Base-by-base conservation (phyloP, 2,113 vertebrate genomes). In the Panthera uncia region DNA sequence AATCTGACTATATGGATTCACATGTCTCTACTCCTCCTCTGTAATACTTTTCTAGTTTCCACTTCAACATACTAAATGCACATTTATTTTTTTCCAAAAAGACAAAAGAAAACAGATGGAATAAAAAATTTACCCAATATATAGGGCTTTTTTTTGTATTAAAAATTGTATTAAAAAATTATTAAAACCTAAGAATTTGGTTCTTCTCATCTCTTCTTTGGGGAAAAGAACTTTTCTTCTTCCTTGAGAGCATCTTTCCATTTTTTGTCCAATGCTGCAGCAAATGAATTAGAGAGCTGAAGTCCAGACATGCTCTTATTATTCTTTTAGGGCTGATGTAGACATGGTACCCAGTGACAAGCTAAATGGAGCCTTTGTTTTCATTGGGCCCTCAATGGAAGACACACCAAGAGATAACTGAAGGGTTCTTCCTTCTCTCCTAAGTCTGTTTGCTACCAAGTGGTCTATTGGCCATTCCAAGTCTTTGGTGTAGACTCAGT, bases 381-480 rank as follows among this genome's bases (percentile, higher is more conserved):
- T 14, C n/a, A 16, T 8, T 52, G 71, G 85, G 27, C 16, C 12
- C 6, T 89, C 81, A 27, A 2, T 63, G 78, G 61, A 92, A 92
- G 95, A 78, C 1, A 31, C 50, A 88, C 57, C 50, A 57, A 86
- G 41, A 95, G 95, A 97, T 94, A 97, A 94, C 73, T 1, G 50
- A 94, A 79, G 55, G 63, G 48, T 25, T 96, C 96, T 93, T 97
- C 96, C 78, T 93, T 87, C 76, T 66, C 63, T 85, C 73, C 73
- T 91, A 74, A 95, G 55, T 83, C 91, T 96, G 78, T 92, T 95
- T 91, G 94, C 71, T 89, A n/a, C 52, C 94, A 63, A 86, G 55
- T 83, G 63, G 86, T 96, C 94, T 91, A 3, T 94, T 97, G 95
- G 94, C 25, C 93, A 86, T 82, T 95, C 88, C 41, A 74, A 92